Evolutionary conservation across 1,140 invertebrate genomes (phyloP).

Genomic region (Drosophila ogumai): DNA sequence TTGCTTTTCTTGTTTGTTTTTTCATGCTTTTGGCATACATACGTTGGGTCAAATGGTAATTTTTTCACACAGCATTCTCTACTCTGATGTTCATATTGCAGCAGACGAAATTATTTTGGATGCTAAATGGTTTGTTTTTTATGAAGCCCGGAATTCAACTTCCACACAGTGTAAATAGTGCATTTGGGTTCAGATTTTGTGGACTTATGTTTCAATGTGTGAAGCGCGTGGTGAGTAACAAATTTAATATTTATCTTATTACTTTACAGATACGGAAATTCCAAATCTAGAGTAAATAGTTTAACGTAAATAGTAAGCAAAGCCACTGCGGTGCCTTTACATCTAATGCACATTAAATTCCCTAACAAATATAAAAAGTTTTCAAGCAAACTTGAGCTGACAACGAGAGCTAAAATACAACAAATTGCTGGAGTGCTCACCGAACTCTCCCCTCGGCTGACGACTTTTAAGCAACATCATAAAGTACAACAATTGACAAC

Average conservation of each 20-base stretch:
- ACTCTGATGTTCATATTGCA: constrained; percentile 13
- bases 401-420: constrained; percentile 61
- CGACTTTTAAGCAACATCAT: constrained; percentile 63
- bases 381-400: constrained; percentile 53
- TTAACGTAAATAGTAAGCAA: background rate
- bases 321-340: too few species aligned
- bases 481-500: constrained; percentile 78
- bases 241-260: background rate
- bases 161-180: background rate
- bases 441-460: constrained; percentile 28
- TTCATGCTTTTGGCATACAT: constrained; percentile 17
- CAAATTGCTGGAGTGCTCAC: constrained; percentile 62
- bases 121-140: constrained; percentile 25
- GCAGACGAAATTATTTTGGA: constrained; percentile 8
- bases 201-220: too few species aligned
- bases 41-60: constrained; percentile 25
- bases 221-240: too few species aligned
- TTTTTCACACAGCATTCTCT: constrained; percentile 26
- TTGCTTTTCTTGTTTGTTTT: background rate
- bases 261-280: background rate
- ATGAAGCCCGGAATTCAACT: background rate
- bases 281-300: background rate
- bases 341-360: background rate
- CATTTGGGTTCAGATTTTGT: background rate
- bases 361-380: constrained; percentile 46